Percentiles rank a stretch among this genome's conserved stretches.
Conservation (phyloP, 2,113 vertebrate species). For the Mus pahari region DNA sequence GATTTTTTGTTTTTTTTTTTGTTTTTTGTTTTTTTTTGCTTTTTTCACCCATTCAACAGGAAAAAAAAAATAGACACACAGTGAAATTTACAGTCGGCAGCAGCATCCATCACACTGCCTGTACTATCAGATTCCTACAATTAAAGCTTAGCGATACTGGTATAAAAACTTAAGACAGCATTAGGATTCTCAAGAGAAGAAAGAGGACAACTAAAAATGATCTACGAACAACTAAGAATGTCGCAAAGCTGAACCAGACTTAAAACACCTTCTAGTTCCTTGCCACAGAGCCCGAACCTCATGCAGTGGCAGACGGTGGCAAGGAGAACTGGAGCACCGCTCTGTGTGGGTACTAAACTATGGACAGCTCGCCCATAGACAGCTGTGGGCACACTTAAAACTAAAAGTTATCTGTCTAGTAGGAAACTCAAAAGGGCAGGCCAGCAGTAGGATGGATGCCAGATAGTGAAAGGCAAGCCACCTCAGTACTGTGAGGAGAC, state of each 20-base stretch:
- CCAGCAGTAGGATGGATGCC: constrained; percentile 71
- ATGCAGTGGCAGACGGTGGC: constrained; percentile 78
- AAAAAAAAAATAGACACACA: constrained; percentile 80
- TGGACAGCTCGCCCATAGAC: not conserved
- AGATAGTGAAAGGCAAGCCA: constrained; percentile 72
- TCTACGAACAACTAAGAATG: constrained; percentile 83
- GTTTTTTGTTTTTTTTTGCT: not conserved
- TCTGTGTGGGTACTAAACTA: constrained; percentile 77
- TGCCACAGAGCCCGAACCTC: not conserved
- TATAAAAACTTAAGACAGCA: constrained; percentile 84
- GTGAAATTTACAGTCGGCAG: constrained; percentile 89
- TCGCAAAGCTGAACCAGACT: constrained; percentile 80
- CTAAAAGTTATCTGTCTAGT: constrained; percentile 73
- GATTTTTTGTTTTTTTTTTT: constrained; percentile 61
- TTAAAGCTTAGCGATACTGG: constrained; percentile 92
- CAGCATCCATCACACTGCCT: constrained; percentile 90
- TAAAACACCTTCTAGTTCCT: constrained; percentile 85
- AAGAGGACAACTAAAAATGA: constrained; percentile 80
- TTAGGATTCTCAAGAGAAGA: constrained; percentile 60
- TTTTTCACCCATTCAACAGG: constrained; percentile 83
- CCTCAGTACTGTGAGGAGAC: constrained; percentile 62
- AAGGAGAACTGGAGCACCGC: constrained; percentile 75
- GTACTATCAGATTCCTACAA: constrained; percentile 89
- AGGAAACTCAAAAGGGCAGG: constrained; percentile 69
- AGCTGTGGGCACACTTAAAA: constrained; percentile 60